A percentile compares a stretch with the other conserved stretches of the same genome.
These are phyloP conservation scores for Deroplatys truncata DNA, from an alignment of 2,888 invertebrate species.

Conservation along the genomic window DNA sequence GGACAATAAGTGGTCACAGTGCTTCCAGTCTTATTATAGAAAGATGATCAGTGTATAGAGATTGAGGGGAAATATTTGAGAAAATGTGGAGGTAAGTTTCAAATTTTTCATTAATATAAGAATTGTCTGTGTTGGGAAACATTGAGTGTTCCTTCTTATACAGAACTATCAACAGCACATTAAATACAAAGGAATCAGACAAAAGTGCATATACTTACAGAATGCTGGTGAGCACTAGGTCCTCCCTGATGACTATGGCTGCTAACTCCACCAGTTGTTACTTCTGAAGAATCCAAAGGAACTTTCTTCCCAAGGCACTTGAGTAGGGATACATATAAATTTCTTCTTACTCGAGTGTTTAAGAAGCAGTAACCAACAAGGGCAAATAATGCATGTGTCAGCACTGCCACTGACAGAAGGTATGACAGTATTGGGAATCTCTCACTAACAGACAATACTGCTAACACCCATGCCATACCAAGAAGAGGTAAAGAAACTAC, in stretches of 20 bases:
- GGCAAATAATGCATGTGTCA: slow-evolving; percentile 77
- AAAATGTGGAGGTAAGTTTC: no score
- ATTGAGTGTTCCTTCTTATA: no score
- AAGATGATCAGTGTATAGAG: no score
- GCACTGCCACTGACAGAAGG: slow-evolving; percentile 69
- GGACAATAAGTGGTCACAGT: no score
- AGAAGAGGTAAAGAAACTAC: slow-evolving; percentile 81
- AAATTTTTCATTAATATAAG: no score
- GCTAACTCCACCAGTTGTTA: slow-evolving; percentile 41
- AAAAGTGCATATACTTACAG: background rate
- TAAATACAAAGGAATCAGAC: background rate
- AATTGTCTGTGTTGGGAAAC: no score
- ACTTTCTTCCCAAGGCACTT: slow-evolving; percentile 78
- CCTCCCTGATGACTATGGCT: slow-evolving; percentile 7
- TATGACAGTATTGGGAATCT: slow-evolving; percentile 69
- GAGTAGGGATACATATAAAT: slow-evolving; percentile 64
- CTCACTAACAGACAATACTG: slow-evolving; percentile 72
- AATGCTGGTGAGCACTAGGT: background rate
- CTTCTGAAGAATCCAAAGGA: slow-evolving; percentile 62
- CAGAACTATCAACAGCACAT: background rate
- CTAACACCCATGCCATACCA: slow-evolving; percentile 82
- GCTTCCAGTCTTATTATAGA: no score
- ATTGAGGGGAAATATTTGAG: no score
- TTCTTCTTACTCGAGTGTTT: slow-evolving; percentile 78
- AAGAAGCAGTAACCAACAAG: slow-evolving; percentile 83